A percentile compares a stretch with the other conserved stretches of the same genome.
These are phyloP conservation scores for Brachycybe producta DNA, from an alignment of 2,888 invertebrate species.

Conservation along the genomic window DNA sequence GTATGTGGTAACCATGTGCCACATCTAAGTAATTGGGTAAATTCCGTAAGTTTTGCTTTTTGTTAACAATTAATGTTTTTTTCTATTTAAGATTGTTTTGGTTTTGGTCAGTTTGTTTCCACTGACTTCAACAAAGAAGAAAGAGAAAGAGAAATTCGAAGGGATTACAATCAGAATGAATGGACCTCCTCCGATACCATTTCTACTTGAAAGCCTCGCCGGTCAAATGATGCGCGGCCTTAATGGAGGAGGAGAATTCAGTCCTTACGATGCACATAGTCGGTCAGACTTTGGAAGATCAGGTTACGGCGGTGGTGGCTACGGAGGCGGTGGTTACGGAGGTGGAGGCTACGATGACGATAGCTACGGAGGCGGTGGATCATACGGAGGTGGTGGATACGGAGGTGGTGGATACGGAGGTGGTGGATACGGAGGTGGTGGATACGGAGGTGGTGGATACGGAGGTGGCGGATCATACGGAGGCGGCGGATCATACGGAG, in stretches of 20 bases:
- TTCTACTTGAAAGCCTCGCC: constrained; percentile 6
- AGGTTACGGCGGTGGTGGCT: constrained; percentile 2
- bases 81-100: neutral
- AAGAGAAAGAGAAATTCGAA: constrained; percentile 4
- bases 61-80: too few species aligned
- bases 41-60: too few species aligned
- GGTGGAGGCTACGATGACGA: neutral
- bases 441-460: constrained; percentile 1
- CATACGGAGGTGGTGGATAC: neutral
- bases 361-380: neutral
- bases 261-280: neutral
- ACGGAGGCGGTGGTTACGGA: constrained; percentile 1
- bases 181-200: constrained; percentile 7
- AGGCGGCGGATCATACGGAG: too few species aligned
- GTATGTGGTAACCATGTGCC: too few species aligned
- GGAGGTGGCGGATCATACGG: too few species aligned
- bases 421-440: neutral
- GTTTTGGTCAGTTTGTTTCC: neutral
- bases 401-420: constrained; percentile 1
- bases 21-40: too few species aligned
- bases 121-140: constrained; percentile 2
- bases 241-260: neutral
- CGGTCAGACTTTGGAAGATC: neutral
- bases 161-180: neutral
- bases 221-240: constrained; percentile 3